phyloP scores from a whole-genome alignment of 2,797 vertebrate species.

The Cyclura pinguis region DNA sequence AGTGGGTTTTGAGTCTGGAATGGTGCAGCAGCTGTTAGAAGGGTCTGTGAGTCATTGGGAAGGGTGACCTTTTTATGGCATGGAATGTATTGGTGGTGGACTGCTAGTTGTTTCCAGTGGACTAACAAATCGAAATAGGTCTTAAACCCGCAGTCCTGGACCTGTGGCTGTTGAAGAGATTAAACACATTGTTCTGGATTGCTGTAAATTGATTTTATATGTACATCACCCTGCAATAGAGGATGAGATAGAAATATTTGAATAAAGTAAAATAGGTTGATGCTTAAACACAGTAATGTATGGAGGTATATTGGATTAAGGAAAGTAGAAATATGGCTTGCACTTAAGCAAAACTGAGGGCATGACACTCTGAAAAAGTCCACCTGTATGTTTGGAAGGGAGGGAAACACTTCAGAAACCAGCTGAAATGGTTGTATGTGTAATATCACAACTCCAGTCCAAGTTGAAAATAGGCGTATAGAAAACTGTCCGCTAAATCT shows the following conservation, averaged over 20 bases:
- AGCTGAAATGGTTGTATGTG: neutral
- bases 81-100: slow-evolving; percentile 22
- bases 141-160: neutral
- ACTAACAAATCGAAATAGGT: neutral
- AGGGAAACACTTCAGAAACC: neutral
- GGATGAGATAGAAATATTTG: neutral
- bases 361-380: neutral
- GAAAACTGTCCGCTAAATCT: neutral
- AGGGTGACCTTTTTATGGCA: slow-evolving; percentile 35
- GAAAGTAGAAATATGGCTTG: neutral
- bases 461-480: neutral
- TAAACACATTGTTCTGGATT: neutral
- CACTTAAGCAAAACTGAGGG: neutral
- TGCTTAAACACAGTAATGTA: neutral
- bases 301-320: neutral
- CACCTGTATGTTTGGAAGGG: neutral
- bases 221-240: too few species aligned
- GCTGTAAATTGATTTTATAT: too few species aligned
- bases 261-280: too few species aligned
- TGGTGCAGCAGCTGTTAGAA: slow-evolving; percentile 32
- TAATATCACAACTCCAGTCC: neutral
- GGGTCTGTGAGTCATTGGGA: slow-evolving; percentile 25
- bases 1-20: slow-evolving; percentile 26
- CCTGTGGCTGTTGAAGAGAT: neutral
- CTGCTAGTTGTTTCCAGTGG: slow-evolving; percentile 11